phyloP scores from a whole-genome alignment of 2,113 vertebrate genomes.

The Chloebia gouldiae region DNA sequence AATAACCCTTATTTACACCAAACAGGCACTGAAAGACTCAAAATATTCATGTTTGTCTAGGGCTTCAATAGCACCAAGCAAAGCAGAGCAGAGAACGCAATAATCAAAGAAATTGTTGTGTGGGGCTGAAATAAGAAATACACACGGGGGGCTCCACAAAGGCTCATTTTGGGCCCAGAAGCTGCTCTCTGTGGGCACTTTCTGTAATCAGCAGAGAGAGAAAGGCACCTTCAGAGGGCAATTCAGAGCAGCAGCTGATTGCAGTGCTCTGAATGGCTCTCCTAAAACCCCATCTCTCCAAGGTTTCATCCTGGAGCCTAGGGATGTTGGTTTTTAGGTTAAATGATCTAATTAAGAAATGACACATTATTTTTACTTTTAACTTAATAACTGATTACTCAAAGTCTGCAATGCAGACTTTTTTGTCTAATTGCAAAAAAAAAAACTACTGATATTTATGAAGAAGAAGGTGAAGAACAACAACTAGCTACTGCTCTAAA shows the following conservation, averaged over 20 bases:
- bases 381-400: too few relatives aligned
- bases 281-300: not conserved
- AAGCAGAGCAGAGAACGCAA: not conserved
- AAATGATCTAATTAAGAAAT: not conserved
- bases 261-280: not conserved
- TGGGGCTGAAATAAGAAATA: not conserved
- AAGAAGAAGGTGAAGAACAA: not conserved
- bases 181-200: not conserved
- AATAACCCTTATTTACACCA: not conserved
- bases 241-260: constrained; percentile 12
- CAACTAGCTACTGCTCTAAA: not conserved
- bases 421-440: not conserved
- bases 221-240: constrained; percentile 19
- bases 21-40: not conserved
- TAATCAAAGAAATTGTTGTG: not conserved
- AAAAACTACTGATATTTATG: not conserved
- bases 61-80: not conserved
- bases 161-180: not conserved
- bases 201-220: not conserved
- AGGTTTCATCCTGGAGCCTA: not conserved
- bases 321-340: not conserved
- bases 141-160: not conserved
- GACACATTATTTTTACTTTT: not conserved
- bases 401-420: not conserved
- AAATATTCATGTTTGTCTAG: not conserved